Percentiles rank a stretch among this genome's conserved stretches.
phyloP scores from a whole-genome alignment of 2,113 vertebrate species.

The Brienomyrus brachyistius region DNA sequence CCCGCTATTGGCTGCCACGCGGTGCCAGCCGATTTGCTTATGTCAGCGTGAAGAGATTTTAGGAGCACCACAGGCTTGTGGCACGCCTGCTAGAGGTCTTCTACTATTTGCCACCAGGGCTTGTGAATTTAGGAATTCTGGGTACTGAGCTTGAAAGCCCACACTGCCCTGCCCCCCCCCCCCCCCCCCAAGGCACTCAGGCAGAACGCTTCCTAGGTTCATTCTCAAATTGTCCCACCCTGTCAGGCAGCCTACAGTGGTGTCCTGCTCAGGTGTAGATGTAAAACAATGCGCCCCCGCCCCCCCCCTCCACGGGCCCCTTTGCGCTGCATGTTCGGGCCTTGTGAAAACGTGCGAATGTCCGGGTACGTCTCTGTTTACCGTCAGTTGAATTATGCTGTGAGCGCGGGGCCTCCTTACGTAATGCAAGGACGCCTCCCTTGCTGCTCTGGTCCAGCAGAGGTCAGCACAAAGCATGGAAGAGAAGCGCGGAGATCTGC shows the following conservation, averaged over 20 bases:
- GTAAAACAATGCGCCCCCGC: neutral
- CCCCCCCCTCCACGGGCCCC: neutral
- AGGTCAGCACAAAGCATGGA: conserved; percentile 5
- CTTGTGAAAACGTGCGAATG: neutral
- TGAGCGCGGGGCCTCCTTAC: neutral
- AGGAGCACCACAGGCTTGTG: neutral
- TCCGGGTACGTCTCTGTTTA: neutral
- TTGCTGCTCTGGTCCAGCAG: conserved; percentile 18
- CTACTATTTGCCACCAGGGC: neutral
- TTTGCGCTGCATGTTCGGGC: neutral
- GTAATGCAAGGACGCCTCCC: neutral
- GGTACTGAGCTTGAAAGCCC: neutral
- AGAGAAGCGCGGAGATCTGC: neutral
- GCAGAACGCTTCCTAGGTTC: neutral
- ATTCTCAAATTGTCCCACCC: neutral
- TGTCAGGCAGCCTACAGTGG: neutral
- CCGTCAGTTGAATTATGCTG: neutral
- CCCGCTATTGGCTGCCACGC: neutral
- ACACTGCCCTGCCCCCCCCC: neutral
- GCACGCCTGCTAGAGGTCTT: neutral
- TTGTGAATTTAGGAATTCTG: neutral
- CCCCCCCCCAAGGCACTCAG: neutral
- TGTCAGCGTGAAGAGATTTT: neutral
- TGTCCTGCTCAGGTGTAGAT: neutral
- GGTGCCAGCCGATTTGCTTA: neutral